Percentiles rank a stretch among this genome's conserved stretches.
Conservation (phyloP, 2,797 vertebrate species). For the Sebastes flavidus region DNA sequence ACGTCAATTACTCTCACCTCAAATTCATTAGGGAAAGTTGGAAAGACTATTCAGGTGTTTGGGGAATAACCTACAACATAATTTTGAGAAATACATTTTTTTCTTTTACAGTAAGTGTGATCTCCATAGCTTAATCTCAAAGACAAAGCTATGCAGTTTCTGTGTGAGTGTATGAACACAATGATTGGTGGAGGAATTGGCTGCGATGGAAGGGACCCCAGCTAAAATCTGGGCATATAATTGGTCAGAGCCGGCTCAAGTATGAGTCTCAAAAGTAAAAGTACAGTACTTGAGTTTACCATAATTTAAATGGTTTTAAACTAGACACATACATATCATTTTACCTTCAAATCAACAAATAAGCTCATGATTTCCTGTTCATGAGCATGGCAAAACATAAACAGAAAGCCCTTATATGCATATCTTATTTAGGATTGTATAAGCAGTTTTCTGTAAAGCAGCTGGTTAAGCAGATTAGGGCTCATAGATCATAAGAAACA, state of each 20-base stretch:
- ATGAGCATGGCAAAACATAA: not conserved
- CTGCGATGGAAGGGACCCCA: not conserved
- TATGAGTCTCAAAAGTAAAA: not conserved
- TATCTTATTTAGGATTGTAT: not conserved
- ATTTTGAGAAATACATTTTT: fast-evolving
- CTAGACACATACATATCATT: not conserved
- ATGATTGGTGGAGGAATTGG: not conserved
- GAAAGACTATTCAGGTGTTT: not conserved
- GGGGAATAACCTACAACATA: not conserved
- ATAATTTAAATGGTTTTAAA: not conserved
- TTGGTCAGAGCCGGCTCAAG: too few species aligned
- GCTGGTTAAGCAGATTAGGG: not conserved
- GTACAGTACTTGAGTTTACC: not conserved
- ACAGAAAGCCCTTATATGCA: not conserved
- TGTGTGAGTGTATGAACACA: not conserved
- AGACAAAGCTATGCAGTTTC: not conserved
- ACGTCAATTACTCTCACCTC: not conserved
- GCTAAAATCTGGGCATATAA: too few species aligned
- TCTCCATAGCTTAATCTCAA: not conserved
- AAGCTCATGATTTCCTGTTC: too few species aligned
- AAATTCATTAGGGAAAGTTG: not conserved
- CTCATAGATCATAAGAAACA: not conserved
- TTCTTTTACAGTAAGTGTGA: not conserved
- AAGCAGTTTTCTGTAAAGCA: not conserved
- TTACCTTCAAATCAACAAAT: not conserved